Evolutionary conservation across 2,888 invertebrate genomes (phyloP), one percentile per base, ranked within the genome.

Genomic region (Chirona hameri): DNA sequence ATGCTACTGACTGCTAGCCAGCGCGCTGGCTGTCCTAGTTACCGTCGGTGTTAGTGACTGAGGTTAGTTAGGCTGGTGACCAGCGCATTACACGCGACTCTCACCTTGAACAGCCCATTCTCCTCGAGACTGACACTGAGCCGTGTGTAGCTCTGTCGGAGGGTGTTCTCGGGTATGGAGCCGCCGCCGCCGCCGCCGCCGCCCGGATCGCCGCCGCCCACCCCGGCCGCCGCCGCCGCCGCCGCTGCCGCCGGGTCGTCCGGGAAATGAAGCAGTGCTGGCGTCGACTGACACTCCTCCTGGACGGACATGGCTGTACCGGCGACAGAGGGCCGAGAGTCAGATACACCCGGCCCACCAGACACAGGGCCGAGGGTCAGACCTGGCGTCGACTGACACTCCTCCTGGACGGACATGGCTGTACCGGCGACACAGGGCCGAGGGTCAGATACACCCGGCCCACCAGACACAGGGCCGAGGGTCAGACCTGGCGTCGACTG

Each of bases 61-160:
- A 15, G 18, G 18, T 18, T 52, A 18, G 52, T 52, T 52, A 52
- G 52, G 52, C 18, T 15, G 7, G 7, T 52, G 15, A 18, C 18
- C 18, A 52, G 52, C 52, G 12, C 5, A 52, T 1, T 52, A 7
- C 52, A 1, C 1, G 4, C 39, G 39, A 4, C 31, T 69, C 85
- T 85, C 88, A 91, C 92, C 90, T 93, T 92, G 88, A 93, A 93
- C 84, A 93, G 89, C 84, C 93, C 93, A 86, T 93, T 93, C 87
- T 93, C 96, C 89, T 96, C 96, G 83, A 96, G 90, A 84, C 95
- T 96, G 86, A 96, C 94, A 79, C 95, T 95, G 83, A 96, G 92
- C 60, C 96, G 90, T 12, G 95, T 86, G 82, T 86, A 86, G 12
- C 86, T 85, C 82, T 86, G 86, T 15, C 85, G 85, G 24, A 86